Percentiles rank a stretch among this genome's conserved stretches.
Evolutionary conservation across 1,140 invertebrate species (phyloP).

Genomic region (Leptonema lineaticorne): DNA sequence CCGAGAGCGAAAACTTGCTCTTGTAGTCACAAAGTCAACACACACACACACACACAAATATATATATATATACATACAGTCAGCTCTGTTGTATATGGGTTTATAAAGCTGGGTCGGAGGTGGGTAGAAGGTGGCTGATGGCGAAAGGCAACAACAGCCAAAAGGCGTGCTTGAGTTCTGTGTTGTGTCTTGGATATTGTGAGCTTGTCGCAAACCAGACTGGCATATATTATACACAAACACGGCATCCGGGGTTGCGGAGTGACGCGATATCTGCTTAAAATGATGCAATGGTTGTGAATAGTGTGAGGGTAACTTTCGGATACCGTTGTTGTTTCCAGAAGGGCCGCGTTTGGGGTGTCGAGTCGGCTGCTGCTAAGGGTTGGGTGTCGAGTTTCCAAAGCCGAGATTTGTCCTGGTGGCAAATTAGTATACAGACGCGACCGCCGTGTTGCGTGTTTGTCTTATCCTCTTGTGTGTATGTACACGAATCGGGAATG

Average conservation of each 20-base stretch:
- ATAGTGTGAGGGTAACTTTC: no score
- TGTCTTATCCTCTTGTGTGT: not conserved
- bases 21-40: constrained; percentile 31
- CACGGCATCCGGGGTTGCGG: constrained; percentile 36
- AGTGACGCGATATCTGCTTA: constrained; percentile 36
- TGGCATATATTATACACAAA: constrained; percentile 39
- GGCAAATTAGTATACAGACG: constrained; percentile 12
- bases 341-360: not conserved
- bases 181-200: constrained; percentile 43
- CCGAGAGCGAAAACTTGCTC: constrained; percentile 40
- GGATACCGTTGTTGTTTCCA: not conserved
- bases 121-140: constrained; percentile 4
- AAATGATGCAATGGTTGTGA: constrained; percentile 36
- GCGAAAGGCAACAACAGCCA: constrained; percentile 39
- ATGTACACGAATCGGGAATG: not conserved
- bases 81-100: no score
- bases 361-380: constrained; percentile 2
- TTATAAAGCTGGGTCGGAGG: no score
- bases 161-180: constrained; percentile 43
- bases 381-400: constrained; percentile 28
- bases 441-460: not conserved
- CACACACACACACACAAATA: constrained; percentile 30
- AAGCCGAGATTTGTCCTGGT: not conserved
- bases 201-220: not conserved
- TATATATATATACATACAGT: no score